Conservation (phyloP, 53 echinoderm and acorn worm genomes). For the Pentamera pediparva region DNA sequence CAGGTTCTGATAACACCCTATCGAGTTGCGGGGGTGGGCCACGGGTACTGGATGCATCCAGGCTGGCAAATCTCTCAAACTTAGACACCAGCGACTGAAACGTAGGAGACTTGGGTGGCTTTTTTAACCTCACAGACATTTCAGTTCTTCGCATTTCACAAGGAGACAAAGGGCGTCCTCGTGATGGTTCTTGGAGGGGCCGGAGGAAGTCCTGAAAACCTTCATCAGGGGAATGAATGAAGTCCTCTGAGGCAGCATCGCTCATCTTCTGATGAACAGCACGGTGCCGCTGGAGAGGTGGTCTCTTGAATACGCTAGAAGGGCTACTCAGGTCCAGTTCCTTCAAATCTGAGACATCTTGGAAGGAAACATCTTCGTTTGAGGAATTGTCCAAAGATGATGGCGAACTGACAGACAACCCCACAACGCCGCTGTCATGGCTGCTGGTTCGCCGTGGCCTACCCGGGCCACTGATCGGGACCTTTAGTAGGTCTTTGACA, state of each 20-base stretch:
- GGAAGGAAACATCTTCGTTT: constrained; percentile 49
- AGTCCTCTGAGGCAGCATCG: neutral
- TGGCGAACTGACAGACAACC: constrained; percentile 60
- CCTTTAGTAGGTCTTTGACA: constrained; percentile 29
- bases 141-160: constrained; percentile 7
- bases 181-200: neutral
- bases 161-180: too few relatives aligned
- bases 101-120: constrained; percentile 10
- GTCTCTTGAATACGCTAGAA: neutral
- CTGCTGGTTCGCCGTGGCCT: constrained; percentile 63
- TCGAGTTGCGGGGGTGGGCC: neutral
- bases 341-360: neutral
- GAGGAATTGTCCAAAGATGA: constrained; percentile 46
- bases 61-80: constrained; percentile 4
- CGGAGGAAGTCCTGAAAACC: constrained; percentile 58
- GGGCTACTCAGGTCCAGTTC: neutral
- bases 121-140: constrained; percentile 24
- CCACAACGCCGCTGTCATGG: constrained; percentile 80
- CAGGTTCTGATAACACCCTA: constrained; percentile 1
- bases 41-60: neutral
- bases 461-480: constrained; percentile 39
- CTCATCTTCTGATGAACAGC: neutral
- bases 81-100: constrained; percentile 21
- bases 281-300: neutral
- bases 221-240: constrained; percentile 77